Conservation (phyloP, 2,113 vertebrate genomes). For the Leucosticte australis region DNA sequence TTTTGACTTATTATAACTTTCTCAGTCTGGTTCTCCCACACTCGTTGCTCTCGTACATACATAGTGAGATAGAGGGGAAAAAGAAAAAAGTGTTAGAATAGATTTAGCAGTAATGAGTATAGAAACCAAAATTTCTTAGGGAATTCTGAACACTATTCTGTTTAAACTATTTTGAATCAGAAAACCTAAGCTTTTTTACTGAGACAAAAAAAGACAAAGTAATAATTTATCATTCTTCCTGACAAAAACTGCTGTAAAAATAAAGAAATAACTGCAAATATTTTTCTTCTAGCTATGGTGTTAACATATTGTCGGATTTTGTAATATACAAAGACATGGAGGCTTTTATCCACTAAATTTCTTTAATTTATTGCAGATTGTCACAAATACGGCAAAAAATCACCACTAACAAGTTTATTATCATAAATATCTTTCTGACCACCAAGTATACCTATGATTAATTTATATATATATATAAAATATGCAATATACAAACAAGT, state of each 20-base stretch:
- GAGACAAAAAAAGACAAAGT: background rate
- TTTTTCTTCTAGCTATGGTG: background rate
- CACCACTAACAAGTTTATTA: background rate
- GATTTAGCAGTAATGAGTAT: background rate
- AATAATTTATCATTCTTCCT: background rate
- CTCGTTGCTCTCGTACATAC: background rate
- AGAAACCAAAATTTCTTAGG: background rate
- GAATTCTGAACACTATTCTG: background rate
- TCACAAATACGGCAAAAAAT: background rate
- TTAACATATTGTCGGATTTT: background rate
- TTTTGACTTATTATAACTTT: background rate
- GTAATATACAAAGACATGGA: fast-evolving
- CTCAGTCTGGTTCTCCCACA: background rate
- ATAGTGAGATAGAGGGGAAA: fast-evolving
- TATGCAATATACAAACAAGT: background rate
- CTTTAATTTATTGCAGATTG: background rate
- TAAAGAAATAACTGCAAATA: background rate
- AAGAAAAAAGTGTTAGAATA: background rate
- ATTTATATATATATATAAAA: background rate
- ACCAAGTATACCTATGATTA: background rate
- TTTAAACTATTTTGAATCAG: background rate
- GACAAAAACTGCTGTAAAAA: background rate
- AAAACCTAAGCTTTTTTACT: background rate
- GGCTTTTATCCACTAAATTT: background rate
- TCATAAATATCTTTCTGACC: background rate